Conservation (phyloP, 2,888 invertebrate species). For the Anoncus sp. region DNA sequence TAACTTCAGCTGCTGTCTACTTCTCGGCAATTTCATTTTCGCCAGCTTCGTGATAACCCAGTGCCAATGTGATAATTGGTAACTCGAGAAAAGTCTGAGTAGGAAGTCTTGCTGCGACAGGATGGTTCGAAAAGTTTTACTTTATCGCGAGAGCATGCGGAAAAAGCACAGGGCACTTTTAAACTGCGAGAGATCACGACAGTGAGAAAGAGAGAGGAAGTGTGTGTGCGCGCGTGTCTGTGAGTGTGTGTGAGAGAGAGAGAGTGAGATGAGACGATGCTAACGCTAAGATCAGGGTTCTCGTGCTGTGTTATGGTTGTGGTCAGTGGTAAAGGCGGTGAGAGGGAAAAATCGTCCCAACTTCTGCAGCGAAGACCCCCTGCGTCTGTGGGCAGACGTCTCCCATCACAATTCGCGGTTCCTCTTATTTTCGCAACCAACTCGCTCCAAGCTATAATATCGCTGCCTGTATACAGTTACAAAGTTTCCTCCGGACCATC, state of each 20-base stretch:
- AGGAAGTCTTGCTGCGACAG: conserved; percentile 1
- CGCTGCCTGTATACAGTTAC: not conserved
- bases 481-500: conserved; percentile 10
- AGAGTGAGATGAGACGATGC: conserved; percentile 13
- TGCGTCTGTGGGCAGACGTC: conserved; percentile 1
- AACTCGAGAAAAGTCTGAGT: conserved; percentile 35
- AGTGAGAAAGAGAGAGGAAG: conserved; percentile 19
- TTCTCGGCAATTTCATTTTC: conserved; percentile 9
- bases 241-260: too few species aligned
- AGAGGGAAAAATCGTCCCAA: conserved; percentile 44
- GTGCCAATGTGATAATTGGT: conserved; percentile 49
- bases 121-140: conserved; percentile 51
- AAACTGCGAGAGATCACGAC: not conserved
- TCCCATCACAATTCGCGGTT: conserved; percentile 1
- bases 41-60: conserved; percentile 16
- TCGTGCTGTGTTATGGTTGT: conserved; percentile 22
- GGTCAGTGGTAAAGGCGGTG: conserved; percentile 33
- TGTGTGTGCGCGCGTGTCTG: too few species aligned
- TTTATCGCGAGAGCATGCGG: conserved; percentile 43
- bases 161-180: conserved; percentile 28
- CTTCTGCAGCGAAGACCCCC: conserved; percentile 17
- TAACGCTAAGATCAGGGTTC: conserved; percentile 24
- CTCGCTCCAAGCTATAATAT: conserved; percentile 1
- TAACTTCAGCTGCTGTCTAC: not conserved
- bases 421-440: conserved; percentile 39